Base-by-base conservation (phyloP, 2,113 vertebrate genomes). In the Lonchura striata region DNA sequence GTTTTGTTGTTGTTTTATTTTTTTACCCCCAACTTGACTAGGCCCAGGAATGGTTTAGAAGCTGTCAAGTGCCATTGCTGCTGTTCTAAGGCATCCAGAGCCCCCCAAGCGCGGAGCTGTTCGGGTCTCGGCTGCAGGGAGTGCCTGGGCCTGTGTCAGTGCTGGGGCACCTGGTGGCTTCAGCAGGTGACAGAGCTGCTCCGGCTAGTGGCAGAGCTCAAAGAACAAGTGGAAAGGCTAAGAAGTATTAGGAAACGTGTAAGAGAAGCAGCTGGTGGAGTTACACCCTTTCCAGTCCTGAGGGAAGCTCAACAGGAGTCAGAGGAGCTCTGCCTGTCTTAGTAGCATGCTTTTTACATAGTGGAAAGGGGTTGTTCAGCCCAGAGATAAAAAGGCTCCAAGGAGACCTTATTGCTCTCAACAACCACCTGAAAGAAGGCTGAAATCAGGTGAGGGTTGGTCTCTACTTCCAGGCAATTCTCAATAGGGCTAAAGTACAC, bases 371-470 rank as follows among this genome's bases (percentile, higher is more conserved):
- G 6, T 13, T 56, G 23, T 13, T 65, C 13, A 41, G 13, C 15
- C 4, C 1, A 0, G 35, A 42, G 13, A 11, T 18, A 9, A 30
- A 66, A 31, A 27, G 13, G 6, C 6, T 76, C 37, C 2, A 2
- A 7, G 6, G 9, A 33, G 11, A 37, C 6, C 7, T 31, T 27
- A 7, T 8, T 6, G 2, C 5, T 60, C 8, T 7, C 61, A 59
- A 22, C 11, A 37, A 5, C 17, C 16, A 2, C 13, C 21, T 10
- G 27, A 52, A 35, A 59, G 21, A 21, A 57, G 37, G 31, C 17
- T 37, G 31, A 22, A 23, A 12, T 3, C 7, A 1, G 3, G 33
- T 5, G 27, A 37, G 27, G 4, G 22, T 23, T 1, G 0, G 9
- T 44, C 31, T 52, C 46, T 37, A 12, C 37, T 31, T n/a, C 11